Base-by-base conservation (phyloP, 2,113 vertebrate genomes). In the Thinocorus orbignyianus region DNA sequence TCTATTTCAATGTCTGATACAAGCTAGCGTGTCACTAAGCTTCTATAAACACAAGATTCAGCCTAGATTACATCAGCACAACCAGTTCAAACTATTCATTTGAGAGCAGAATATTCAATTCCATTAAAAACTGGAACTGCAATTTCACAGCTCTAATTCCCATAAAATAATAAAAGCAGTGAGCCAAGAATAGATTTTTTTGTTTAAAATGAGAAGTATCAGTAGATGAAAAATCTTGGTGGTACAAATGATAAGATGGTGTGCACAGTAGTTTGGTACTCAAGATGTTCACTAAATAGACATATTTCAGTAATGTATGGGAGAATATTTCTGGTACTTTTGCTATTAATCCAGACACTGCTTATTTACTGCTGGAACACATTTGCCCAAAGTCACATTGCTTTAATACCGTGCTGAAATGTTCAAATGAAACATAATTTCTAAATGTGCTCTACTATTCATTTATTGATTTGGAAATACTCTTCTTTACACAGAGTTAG, bases 71-170 rank as follows among this genome's bases (percentile, higher is more conserved):
- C 81, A 81, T 89, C 88, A 92, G 65, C 61, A 92, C 8, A 44
- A 71, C 57, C 69, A 69, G 80, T 60, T 87, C 39, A 89, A 74
- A 64, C 33, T 68, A 55, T 78, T 84, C 14, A 68, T 71, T 35
- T 86, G 83, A 81, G 60, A 87, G 31, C 6, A 81, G 77, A 95
- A 66, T 89, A 93, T 79, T 92, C 73, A 52, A 52, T 91, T 92
- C 76, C 44, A 61, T 72, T 84, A 65, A 87, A 88, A 87, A 52
- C 30, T 93, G 35, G 51, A 81, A 89, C 61, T 74, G 69, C 44
- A 84, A 81, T 93, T 96, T 93, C 77, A 74, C 60, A 91, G 30
- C 42, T 92, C 77, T 86, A 74, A 81, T 64, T 86, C 69, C 48
- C 9, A 4, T 71, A 74, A 95, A 93, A 89, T 44, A 91, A 78